Evolutionary conservation across 2,113 vertebrate species (phyloP), one percentile per base, ranked within the genome.

Genomic region (Hyla sarda): DNA sequence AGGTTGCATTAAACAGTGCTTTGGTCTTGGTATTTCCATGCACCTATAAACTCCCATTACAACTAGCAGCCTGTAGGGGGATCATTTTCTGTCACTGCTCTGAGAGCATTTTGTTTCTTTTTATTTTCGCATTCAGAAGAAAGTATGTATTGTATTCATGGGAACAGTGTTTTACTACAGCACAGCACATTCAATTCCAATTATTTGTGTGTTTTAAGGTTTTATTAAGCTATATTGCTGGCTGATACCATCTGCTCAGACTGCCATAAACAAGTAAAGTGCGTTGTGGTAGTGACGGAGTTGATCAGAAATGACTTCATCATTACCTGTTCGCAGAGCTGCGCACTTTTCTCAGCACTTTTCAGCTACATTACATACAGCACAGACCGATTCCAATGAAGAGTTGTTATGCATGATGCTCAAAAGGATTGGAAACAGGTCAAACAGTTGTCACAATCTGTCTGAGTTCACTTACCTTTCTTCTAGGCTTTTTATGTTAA

Each of bases 181-280:
- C 60, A 45, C 60, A 9, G 65, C 60, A 71, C 60, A 82, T 82
- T 82, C 60, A 71, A 52, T 82, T 82, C 81, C 81, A 82, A 71
- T 82, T 82, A 82, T 82, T 69, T 82, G 41, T 34, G 60, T 71
- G 62, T 82, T 82, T 71, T 80, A 32, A 2, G 48, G 52, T 71
- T 69, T 82, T 71, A 71, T 82, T 71, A 82, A 71, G 81, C 81
- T 71, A 52, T 69, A 71, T 48, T 32, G 65, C 11, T 14, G 65
- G 81, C 62, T 52, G 81, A 82, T 82, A 71, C 41, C 62, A 82
- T 82, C 81, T 82, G 81, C 60, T 34, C 45, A 69, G 28, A 67
- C 41, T 48, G 62, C 65, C 65, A 71, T 50, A 71, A 50, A 71
- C 28, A 82, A 23, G 19, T 71, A 65, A 65, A 47, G 41, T 37